phyloP scores from a whole-genome alignment of 2,797 vertebrate genomes.

The Rhinophrynus dorsalis region DNA sequence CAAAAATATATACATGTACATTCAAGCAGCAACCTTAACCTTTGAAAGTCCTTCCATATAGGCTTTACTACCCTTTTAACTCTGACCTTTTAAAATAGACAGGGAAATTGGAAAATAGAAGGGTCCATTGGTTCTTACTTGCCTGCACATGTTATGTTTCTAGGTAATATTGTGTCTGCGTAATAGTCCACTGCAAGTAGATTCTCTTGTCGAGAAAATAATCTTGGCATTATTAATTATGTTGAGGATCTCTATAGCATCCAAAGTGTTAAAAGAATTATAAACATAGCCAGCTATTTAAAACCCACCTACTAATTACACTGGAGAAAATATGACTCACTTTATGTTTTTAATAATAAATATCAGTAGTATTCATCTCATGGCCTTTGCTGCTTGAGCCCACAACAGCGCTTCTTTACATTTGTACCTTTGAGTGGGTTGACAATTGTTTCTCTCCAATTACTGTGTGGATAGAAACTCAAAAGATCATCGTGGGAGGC shows the following conservation, averaged over 20 bases:
- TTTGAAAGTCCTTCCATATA: too few species aligned
- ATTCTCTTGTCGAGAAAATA: neutral
- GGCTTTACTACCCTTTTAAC: too few species aligned
- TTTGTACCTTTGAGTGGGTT: conserved; percentile 27
- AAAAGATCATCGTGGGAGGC: neutral
- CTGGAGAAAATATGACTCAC: conserved; percentile 24
- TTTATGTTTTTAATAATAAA: conserved; percentile 10
- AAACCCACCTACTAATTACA: conserved; percentile 20
- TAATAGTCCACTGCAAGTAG: too few species aligned
- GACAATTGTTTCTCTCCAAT: conserved; percentile 24
- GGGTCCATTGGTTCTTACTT: too few species aligned
- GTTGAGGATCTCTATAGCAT: too few species aligned
- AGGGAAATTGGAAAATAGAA: too few species aligned
- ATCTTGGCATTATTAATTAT: neutral
- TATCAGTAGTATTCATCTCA: conserved; percentile 21
- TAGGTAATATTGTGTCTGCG: too few species aligned
- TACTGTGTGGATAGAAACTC: conserved; percentile 11
- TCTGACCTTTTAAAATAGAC: too few species aligned
- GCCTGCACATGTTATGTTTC: too few species aligned
- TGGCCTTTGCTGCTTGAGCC: conserved; percentile 3
- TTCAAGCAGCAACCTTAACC: too few species aligned
- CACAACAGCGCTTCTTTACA: neutral
- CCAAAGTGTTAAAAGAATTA: too few species aligned
- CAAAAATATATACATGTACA: too few species aligned
- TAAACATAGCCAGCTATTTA: conserved; percentile 1